Evolutionary conservation across 1,140 invertebrate species (phyloP).

Genomic region (Wiebesia pumilae): DNA sequence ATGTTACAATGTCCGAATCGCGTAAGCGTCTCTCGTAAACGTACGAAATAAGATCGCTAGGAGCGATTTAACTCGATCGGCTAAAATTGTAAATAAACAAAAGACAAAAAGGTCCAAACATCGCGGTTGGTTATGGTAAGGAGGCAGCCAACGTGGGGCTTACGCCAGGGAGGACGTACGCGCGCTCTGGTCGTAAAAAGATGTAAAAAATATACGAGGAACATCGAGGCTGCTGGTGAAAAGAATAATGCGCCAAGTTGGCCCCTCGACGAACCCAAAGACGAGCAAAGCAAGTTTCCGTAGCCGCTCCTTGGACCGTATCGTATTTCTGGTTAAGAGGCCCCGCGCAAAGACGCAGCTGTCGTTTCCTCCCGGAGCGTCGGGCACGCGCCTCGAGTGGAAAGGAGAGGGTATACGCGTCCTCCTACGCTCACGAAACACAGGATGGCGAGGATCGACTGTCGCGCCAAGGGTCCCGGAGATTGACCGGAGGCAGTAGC

Average conservation of each 20-base stretch:
- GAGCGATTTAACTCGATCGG: too few relatives aligned
- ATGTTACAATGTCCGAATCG: too few relatives aligned
- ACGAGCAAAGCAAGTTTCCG: slow-evolving; percentile 8
- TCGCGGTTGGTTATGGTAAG: too few relatives aligned
- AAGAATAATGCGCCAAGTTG: background rate
- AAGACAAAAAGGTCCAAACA: too few relatives aligned
- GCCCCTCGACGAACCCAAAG: slow-evolving; percentile 5
- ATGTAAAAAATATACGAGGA: background rate
- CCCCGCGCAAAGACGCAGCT: slow-evolving; percentile 52
- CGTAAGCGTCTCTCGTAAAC: too few relatives aligned
- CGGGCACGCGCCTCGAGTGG: slow-evolving; percentile 58
- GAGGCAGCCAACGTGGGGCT: too few relatives aligned
- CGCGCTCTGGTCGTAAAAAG: background rate
- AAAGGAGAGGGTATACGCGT: background rate
- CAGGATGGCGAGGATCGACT: slow-evolving; percentile 58
- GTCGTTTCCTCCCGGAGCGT: slow-evolving; percentile 55
- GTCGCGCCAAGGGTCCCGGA: slow-evolving; percentile 4
- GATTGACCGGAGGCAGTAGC: background rate
- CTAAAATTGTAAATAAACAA: too few relatives aligned
- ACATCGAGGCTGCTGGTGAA: background rate
- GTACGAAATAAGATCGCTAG: too few relatives aligned
- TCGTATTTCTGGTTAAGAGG: slow-evolving; percentile 35
- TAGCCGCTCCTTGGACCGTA: slow-evolving; percentile 7
- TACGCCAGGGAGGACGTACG: too few relatives aligned
- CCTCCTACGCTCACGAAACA: slow-evolving; percentile 43